Evolutionary conservation across 2,888 invertebrate genomes (phyloP).

Genomic region (Carterocephalus palaemon): DNA sequence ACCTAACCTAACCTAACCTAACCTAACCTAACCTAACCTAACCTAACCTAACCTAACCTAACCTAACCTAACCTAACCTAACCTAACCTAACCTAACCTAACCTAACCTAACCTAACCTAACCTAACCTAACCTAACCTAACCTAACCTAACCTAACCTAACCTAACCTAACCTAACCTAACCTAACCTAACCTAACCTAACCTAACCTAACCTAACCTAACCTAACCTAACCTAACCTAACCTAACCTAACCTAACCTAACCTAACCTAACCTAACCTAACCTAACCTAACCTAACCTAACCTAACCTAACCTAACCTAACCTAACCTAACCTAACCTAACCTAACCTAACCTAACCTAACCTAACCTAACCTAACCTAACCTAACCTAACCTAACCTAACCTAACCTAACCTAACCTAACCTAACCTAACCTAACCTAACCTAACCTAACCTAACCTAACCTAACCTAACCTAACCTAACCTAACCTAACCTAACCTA

Average conservation of each 20-base stretch:
- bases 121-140: constrained; percentile 15
- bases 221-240: constrained; percentile 19
- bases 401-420: constrained; percentile 17
- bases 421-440: constrained; percentile 30
- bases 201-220: constrained; percentile 17
- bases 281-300: constrained; percentile 24
- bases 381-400: constrained; percentile 16
- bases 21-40: constrained; percentile 16
- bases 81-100: constrained; percentile 24
- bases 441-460: constrained; percentile 20
- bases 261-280: constrained; percentile 16
- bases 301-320: constrained; percentile 17
- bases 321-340: constrained; percentile 12
- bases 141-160: constrained; percentile 25
- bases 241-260: constrained; percentile 20
- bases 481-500: constrained; percentile 25
- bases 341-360: constrained; percentile 18
- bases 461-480: constrained; percentile 25
- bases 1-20: constrained; percentile 23
- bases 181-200: constrained; percentile 14
- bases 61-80: constrained; percentile 18
- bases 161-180: constrained; percentile 23
- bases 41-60: constrained; percentile 25
- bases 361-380: constrained; percentile 22
- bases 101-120: constrained; percentile 25